Evolutionary conservation across 2,113 vertebrate genomes (phyloP).

Genomic region (Phoxinus phoxinus): DNA sequence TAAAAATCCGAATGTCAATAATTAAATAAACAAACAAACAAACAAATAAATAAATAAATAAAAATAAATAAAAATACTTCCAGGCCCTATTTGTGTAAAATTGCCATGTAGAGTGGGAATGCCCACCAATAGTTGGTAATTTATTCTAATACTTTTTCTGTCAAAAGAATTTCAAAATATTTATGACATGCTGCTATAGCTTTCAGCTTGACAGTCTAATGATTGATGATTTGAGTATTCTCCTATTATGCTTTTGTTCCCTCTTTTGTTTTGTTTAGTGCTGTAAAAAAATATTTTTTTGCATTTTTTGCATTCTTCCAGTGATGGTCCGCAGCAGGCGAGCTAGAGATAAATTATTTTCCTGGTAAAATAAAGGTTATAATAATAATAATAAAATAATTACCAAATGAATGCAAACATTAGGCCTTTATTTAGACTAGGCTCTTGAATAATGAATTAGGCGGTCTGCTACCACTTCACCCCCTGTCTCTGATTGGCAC

Average conservation of each 20-base stretch:
- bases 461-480: conserved; percentile 41
- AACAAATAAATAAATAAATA: background rate
- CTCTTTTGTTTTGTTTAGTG: conserved; percentile 51
- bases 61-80: background rate
- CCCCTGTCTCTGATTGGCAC: conserved; percentile 35
- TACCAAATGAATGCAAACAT: conserved; percentile 61
- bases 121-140: background rate
- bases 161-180: background rate
- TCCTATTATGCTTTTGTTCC: conserved; percentile 21
- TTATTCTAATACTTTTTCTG: background rate
- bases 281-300: conserved; percentile 17
- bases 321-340: conserved; percentile 56
- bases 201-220: conserved; percentile 36
- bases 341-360: conserved; percentile 49
- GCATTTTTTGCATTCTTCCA: background rate
- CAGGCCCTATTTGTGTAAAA: background rate
- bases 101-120: background rate
- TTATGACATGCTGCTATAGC: background rate
- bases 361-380: too few relatives aligned
- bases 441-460: conserved; percentile 53
- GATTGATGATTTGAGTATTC: conserved; percentile 50
- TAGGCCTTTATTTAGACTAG: conserved; percentile 63
- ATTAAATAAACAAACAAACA: too few relatives aligned
- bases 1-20: background rate
- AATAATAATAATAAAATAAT: too few relatives aligned